Evolutionary conservation across 1,140 invertebrate species (phyloP), one percentile per base, ranked within the genome.

Genomic region (Telenomus remus): DNA sequence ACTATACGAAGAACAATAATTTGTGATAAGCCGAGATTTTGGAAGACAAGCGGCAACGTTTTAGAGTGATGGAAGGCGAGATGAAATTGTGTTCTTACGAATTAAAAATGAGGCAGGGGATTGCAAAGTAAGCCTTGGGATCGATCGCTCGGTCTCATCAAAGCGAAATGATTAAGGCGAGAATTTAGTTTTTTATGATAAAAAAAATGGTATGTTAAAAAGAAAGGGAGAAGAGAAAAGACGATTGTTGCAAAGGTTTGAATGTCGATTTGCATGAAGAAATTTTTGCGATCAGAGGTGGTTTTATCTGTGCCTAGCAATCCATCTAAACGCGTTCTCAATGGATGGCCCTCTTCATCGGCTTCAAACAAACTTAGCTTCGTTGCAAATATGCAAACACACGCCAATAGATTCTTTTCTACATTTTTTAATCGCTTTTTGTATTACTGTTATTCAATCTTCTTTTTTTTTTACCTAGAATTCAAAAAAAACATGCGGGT

Each of bases 1-100:
- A 1, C n/a, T n/a, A 57, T 83, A 85, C 82, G 78, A 85, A 82
- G 84, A 87, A 87, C 84, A 87, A 86, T 86, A 86, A 87, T 86
- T 87, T 87, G 85, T 87, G 85, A 87, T 87, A 87, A 86, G 76
- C 80, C 64, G 59, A 75, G 54, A 61, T 66, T 63, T 57, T 14
- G 19, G 49, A 64, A 73, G 82, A 81, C 72, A 79, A 81, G 80
- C 75, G 80, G 81, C 79, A 81, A 84, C 82, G 85, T 84, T 63
- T 63, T 34, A 57, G 69, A 35, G 60, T 59, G 60, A 65, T 51
- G 60, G 43, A 65, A 75, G 42, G 43, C 37, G 63, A 60, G 39
- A 68, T 44, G 42, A 84, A 79, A 85, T 85, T 86, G 85, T 86
- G 85, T 86, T 86, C 84, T 85, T 59, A 81, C 80, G 81, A 80